A percentile compares a stretch with the other conserved stretches of the same genome.
These are phyloP conservation scores for Platyscapa corneri DNA, from an alignment of 1,140 invertebrate species.

Conservation along the genomic window DNA sequence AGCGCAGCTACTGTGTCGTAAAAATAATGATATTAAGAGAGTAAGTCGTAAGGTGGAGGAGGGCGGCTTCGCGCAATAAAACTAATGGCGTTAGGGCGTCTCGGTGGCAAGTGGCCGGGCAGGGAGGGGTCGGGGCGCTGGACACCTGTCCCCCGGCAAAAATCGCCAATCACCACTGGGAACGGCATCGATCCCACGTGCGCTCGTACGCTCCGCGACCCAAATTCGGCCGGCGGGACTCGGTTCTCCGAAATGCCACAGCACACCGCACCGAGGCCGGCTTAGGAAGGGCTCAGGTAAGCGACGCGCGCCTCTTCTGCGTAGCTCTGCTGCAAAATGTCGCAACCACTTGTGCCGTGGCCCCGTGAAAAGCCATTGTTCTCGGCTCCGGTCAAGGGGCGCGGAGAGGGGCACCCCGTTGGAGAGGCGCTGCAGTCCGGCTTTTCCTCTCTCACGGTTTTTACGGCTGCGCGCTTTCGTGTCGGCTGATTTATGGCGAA, in stretches of 20 bases:
- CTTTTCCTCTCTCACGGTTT: slow-evolving; percentile 54
- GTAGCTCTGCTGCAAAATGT: slow-evolving; percentile 63
- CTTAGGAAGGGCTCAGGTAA: slow-evolving; percentile 24
- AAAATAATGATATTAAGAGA: slow-evolving; percentile 12
- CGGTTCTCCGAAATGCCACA: background rate
- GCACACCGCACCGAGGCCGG: background rate
- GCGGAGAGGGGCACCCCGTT: slow-evolving; percentile 48
- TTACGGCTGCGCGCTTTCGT: slow-evolving; percentile 1
- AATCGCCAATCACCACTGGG: background rate
- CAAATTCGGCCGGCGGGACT: background rate
- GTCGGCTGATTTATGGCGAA: slow-evolving; percentile 66
- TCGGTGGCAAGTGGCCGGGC: background rate
- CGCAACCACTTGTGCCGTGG: slow-evolving; percentile 56
- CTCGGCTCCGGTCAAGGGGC: slow-evolving; percentile 27
- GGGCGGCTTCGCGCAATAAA: background rate
- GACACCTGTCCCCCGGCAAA: slow-evolving; percentile 18
- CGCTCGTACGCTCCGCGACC: background rate
- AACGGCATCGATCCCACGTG: background rate
- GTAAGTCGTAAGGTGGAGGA: background rate
- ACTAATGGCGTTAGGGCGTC: background rate
- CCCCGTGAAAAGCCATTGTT: slow-evolving; percentile 58
- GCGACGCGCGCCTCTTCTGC: slow-evolving; percentile 46
- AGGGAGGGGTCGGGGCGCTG: background rate
- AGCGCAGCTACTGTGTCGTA: background rate
- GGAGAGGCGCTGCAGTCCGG: slow-evolving; percentile 40